Evolutionary conservation across 2,888 invertebrate genomes (phyloP), one percentile per base, ranked within the genome.

Genomic region (Pollenia amentaria): DNA sequence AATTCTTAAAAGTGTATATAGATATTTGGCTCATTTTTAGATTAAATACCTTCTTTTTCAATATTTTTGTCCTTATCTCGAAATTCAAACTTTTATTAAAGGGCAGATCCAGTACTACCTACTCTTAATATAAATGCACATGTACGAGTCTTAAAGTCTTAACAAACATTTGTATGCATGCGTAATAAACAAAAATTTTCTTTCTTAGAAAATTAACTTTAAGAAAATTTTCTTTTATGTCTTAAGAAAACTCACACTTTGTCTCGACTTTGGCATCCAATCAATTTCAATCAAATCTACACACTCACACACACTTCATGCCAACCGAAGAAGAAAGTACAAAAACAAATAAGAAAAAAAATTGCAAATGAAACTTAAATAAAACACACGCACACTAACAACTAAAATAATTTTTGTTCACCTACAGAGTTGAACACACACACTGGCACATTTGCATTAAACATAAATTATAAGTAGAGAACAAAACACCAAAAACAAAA

Each of bases 201-300:
- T 55, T 80, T 73, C 72, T 64, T 18, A 51, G 29, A 64, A 46
- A 67, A 12, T 64, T 48, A 40, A 48, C 53, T 78, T 81, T 81
- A 84, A 87, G 86, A 87, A 80, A 87, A 76, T 80, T 87, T 76
- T 87, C 86, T 87, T 87, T 29, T 53, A 80, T 73, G 75, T 82
- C 84, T 70, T 87, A 87, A 84, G 84, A 87, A 84, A 87, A 84
- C 84, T 77, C 84, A 90, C 88, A 89, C 89, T 84, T 88, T 89
- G 88, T 88, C 88, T 79, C 84, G 89, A 88, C 89, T 88, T 88
- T 89, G 89, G 90, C 90, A 89, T 90, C 90, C 91, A 91, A 91
- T 91, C 91, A 91, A 91, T 91, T 91, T 91, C 89, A 90, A 91
- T 91, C 91, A 91, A 89, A 87, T 77, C 85, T 82, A 65, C 67